Evolutionary conservation across 2,113 vertebrate genomes (phyloP), one percentile per base, ranked within the genome.

Genomic region (Cavia porcellus): DNA sequence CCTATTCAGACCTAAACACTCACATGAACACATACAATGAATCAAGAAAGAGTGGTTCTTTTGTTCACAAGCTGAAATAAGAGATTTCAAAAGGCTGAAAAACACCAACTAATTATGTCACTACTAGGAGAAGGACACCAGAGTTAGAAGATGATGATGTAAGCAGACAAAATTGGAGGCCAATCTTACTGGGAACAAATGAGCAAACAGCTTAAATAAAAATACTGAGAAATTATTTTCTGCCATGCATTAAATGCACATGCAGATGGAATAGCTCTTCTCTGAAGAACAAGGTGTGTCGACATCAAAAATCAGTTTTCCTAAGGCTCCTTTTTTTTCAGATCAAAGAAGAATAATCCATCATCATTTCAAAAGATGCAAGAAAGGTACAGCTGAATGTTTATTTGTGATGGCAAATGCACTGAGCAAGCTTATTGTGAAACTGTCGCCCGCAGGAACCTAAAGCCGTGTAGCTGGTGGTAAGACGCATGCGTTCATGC

Each of bases 361-460:
- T 74, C 55, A 57, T 90, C 66, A 47, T 70, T 90, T 86, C 42
- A 83, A 90, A 86, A 30, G 25, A 74, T 42, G 35, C 28, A 66
- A 62, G 89, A 82, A 81, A 75, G 50, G 38, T 35, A 22, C 86
- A 80, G 84, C 74, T 22, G 38, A 92, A 79, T 77, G 30, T 68
- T 50, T 88, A 45, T 81, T 95, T 86, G 42, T 79, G 59, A 91
- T 82, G 57, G 8, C 79, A 92, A 74, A 35, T 70, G 25, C 55
- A 64, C 35, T 80, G 25, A 90, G 68, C 72, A 55, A 66, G 32
- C 8, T 57, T 15, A 47, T 1, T 83, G 85, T 17, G 66, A 90
- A 90, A 47, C 38, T 7, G 17, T 3, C 80, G 68, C 47, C 32
- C 42, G 32, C 38, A 25, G 11, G 55, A 84, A 32, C 15, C 52